A percentile compares a stretch with the other conserved stretches of the same genome.
phyloP scores from a whole-genome alignment of 1,140 invertebrate genomes.

The Lysiphlebus fabarum region DNA sequence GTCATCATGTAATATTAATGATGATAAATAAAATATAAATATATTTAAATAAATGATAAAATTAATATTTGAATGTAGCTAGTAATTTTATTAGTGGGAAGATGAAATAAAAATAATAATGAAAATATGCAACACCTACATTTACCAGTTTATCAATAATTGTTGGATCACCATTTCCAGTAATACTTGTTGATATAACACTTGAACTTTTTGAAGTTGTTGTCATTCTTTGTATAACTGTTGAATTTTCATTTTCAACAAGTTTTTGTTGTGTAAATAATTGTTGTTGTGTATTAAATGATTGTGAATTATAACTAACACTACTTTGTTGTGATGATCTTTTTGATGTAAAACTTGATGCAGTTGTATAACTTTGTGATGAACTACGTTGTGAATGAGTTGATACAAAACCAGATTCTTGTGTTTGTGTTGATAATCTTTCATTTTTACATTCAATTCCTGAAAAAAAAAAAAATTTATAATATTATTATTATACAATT shows the following conservation, averaged over 20 bases:
- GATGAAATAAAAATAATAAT: conserved; percentile 18
- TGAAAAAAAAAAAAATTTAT: conserved; percentile 18
- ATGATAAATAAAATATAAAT: background rate
- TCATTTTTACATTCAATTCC: conserved; percentile 53
- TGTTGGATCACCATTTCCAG: conserved; percentile 36
- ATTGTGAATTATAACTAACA: conserved; percentile 49
- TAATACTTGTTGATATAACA: conserved; percentile 39
- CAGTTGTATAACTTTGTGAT: conserved; percentile 59
- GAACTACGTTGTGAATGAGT: conserved; percentile 65
- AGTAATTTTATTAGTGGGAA: background rate
- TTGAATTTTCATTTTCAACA: conserved; percentile 41
- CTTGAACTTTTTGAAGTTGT: conserved; percentile 44
- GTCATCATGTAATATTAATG: too few species aligned
- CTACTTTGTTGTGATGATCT: conserved; percentile 59
- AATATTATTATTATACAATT: conserved; percentile 21
- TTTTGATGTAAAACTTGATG: conserved; percentile 57
- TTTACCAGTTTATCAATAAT: conserved; percentile 50
- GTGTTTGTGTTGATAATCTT: conserved; percentile 52
- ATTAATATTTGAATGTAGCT: background rate
- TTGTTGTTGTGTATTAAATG: conserved; percentile 52
- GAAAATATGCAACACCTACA: conserved; percentile 37
- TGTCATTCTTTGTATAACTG: conserved; percentile 43
- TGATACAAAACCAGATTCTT: conserved; percentile 69
- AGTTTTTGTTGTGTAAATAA: conserved; percentile 49
- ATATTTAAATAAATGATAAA: background rate